A percentile compares a stretch with the other conserved stretches of the same genome.
Conservation (phyloP, 2,113 vertebrate genomes). For the Platichthys flesus region DNA sequence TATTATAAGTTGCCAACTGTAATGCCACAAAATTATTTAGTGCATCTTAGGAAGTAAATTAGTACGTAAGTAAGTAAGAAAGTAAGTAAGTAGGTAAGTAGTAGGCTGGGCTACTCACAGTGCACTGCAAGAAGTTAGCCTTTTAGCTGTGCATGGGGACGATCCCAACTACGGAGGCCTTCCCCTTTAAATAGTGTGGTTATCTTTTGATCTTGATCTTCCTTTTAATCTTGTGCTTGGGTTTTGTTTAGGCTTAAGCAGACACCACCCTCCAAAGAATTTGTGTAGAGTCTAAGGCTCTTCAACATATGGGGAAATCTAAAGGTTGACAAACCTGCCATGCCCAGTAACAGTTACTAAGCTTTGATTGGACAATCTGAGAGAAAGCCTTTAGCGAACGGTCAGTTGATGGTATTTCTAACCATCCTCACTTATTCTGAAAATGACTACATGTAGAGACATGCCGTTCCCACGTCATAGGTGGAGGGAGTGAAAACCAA, state of each 20-base stretch:
- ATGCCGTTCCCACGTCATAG: not conserved
- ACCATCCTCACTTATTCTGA: not conserved
- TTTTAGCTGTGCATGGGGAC: not conserved
- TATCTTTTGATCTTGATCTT: not conserved
- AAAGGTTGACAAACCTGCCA: not conserved
- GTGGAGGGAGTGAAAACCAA: not conserved
- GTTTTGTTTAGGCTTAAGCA: not conserved
- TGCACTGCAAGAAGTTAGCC: not conserved
- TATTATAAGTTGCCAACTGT: not conserved
- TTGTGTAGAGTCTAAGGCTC: not conserved
- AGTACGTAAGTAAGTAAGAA: too few relatives aligned
- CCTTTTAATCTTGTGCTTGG: not conserved
- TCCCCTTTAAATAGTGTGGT: not conserved
- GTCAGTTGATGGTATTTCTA: not conserved
- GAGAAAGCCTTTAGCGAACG: not conserved
- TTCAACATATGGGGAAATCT: constrained; percentile 1
- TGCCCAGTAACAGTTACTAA: constrained; percentile 3
- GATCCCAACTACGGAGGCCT: not conserved
- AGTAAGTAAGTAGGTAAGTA: too few relatives aligned
- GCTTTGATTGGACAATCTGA: not conserved
- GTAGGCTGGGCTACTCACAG: not conserved
- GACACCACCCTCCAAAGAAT: not conserved
- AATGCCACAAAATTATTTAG: not conserved
- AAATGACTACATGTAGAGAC: not conserved
- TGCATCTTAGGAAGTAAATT: not conserved